Conservation (phyloP, 2,888 invertebrate genomes). For the Ligdia adustata region DNA sequence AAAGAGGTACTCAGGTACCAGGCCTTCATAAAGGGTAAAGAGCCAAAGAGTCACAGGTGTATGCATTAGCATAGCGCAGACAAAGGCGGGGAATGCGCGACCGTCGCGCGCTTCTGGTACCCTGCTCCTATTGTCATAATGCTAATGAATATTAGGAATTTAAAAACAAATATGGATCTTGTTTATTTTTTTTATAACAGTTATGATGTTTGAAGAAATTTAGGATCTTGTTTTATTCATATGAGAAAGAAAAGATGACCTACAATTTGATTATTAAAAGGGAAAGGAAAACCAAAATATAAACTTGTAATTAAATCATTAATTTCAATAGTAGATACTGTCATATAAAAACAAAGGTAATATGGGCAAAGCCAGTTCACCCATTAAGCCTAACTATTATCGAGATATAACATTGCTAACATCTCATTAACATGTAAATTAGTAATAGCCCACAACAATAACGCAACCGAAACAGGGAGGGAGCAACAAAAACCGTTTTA, state of each 20-base stretch:
- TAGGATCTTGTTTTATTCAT: not conserved
- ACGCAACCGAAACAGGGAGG: constrained; percentile 65
- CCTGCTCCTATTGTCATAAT: constrained; percentile 73
- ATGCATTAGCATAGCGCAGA: constrained; percentile 71
- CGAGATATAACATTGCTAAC: constrained; percentile 51
- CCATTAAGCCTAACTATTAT: constrained; percentile 48
- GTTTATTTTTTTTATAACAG: constrained; percentile 5
- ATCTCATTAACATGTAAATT: constrained; percentile 81
- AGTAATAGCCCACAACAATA: constrained; percentile 77
- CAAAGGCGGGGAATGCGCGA: constrained; percentile 65
- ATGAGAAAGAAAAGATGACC: not conserved
- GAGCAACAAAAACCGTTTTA: constrained; percentile 74
- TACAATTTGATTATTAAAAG: not conserved
- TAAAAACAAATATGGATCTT: constrained; percentile 46
- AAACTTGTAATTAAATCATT: constrained; percentile 1
- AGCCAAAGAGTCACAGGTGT: constrained; percentile 63
- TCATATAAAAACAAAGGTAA: constrained; percentile 34
- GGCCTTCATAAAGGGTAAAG: constrained; percentile 56
- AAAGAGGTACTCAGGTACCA: constrained; percentile 46
- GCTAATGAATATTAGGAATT: constrained; percentile 71
- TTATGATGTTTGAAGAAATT: no score
- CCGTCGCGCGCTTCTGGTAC: constrained; percentile 62
- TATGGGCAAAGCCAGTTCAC: constrained; percentile 42
- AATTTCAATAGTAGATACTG: no score
- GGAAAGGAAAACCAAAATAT: not conserved